These are phyloP conservation scores for Andrena flavipes DNA, from an alignment of 2,888 invertebrate species.

Conservation along the genomic window DNA sequence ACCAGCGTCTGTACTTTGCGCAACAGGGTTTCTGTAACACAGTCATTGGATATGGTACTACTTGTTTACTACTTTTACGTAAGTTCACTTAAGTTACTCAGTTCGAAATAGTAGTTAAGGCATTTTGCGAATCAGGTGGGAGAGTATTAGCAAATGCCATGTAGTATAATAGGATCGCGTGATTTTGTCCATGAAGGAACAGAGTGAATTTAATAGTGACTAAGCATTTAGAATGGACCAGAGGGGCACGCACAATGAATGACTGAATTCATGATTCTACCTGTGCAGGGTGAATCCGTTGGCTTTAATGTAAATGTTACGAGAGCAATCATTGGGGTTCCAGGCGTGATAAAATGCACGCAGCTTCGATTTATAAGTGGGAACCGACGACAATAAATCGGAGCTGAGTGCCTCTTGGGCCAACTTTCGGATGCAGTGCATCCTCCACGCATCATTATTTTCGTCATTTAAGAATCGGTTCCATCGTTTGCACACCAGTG, in stretches of 20 bases:
- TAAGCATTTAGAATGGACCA: not conserved
- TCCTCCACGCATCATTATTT: constrained; percentile 97
- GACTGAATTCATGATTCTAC: constrained; percentile 81
- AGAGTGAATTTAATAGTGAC: not conserved
- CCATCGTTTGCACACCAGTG: constrained; percentile 97
- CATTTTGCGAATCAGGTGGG: not conserved
- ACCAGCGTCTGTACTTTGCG: constrained; percentile 98
- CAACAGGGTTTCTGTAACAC: constrained; percentile 94
- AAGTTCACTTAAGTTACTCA: not conserved
- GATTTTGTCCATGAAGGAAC: not conserved
- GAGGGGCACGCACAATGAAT: constrained; percentile 2
- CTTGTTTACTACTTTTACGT: not conserved
- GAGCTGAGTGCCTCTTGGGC: constrained; percentile 96
- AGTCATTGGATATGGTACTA: not conserved
- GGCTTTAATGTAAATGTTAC: constrained; percentile 98
- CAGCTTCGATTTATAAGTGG: constrained; percentile 96
- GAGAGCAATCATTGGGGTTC: constrained; percentile 98
- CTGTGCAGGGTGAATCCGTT: constrained; percentile 98
- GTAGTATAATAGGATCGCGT: not conserved
- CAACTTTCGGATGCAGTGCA: constrained; percentile 94
- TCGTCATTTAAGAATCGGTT: constrained; percentile 94
- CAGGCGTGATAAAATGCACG: constrained; percentile 97
- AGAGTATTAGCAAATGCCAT: not conserved
- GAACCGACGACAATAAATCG: constrained; percentile 94
- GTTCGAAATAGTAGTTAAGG: not conserved